Base-by-base conservation (phyloP, 2,797 vertebrate genomes). In the Sorex maritimensis region DNA sequence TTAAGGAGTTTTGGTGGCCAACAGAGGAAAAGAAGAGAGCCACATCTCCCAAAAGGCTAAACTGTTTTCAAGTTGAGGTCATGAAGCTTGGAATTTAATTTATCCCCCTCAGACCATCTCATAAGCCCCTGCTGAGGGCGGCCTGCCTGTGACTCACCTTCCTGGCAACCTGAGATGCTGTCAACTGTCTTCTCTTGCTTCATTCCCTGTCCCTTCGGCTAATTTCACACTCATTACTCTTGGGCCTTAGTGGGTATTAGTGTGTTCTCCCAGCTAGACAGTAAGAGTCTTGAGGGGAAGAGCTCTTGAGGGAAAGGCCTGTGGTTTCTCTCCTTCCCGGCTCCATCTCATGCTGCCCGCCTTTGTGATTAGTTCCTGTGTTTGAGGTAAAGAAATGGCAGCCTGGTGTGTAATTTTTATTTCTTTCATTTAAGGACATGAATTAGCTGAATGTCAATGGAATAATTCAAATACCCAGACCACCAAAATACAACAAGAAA, bases 141-240 rank as follows among this genome's bases (percentile, higher is more conserved):
- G 3, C 10, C 30, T 69, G 7, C 49, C 41, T 49, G 11, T 38
- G 26, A 63, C 28, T 74, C 65, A 72, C 14, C 23, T 71, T 49
- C 23, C 67, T 69, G 63, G 61, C 67, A 65, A 49, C 38, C 34
- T 19, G 7, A 3, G 30, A 3, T 4, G 49, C 30, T 46, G 10
- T 28, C 69, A 28, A 12, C 28, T 46, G 44, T 92, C 65, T 78
- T 61, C 75, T 65, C 65, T 44, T 23, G 63, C n/a, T 8, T 46
- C 41, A 21, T 30, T 79, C 80, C 72, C 65, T 90, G 63, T 81
- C 49, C 85, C n/a, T 87, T 78, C 68, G 14, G 44, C 21, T 71
- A 71, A 58, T 69, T 79, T 72, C 72, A 11, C 49, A 63, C 68
- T 30, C 38, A 7, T 13, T 49, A 44, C 24, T 68, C 0, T 67